These are phyloP conservation scores for zebrafish (Danio rerio) DNA, from an alignment of 2,113 vertebrate species.

Conservation along the genomic window GRCz12tu NC_133197.1:33370501-33371000, in stretches of 20 bases:
- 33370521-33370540: slow-evolving; percentile 47
- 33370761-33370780: not conserved
- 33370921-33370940: slow-evolving; percentile 57
- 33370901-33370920: slow-evolving; percentile 36
- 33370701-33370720: not conserved
- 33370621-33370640: slow-evolving; percentile 52
- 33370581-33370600: slow-evolving; percentile 58
- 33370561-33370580: slow-evolving; percentile 62
- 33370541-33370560: slow-evolving; percentile 40
- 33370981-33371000: slow-evolving; percentile 74
- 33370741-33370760: slow-evolving; percentile 16
- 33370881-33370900: slow-evolving; percentile 54
- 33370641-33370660: slow-evolving; percentile 45
- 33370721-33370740: no score
- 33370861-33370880: not conserved
- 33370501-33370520: slow-evolving; percentile 61
- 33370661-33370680: slow-evolving; percentile 58
- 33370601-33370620: slow-evolving; percentile 57
- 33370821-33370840: not conserved
- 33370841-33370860: slow-evolving; percentile 2
- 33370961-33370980: slow-evolving; percentile 68
- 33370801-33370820: not conserved
- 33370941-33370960: slow-evolving; percentile 79
- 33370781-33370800: not conserved
- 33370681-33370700: slow-evolving; percentile 16